Evolutionary conservation across 2,797 vertebrate genomes (phyloP).

Genomic region (Ptychadena robeensis): DNA sequence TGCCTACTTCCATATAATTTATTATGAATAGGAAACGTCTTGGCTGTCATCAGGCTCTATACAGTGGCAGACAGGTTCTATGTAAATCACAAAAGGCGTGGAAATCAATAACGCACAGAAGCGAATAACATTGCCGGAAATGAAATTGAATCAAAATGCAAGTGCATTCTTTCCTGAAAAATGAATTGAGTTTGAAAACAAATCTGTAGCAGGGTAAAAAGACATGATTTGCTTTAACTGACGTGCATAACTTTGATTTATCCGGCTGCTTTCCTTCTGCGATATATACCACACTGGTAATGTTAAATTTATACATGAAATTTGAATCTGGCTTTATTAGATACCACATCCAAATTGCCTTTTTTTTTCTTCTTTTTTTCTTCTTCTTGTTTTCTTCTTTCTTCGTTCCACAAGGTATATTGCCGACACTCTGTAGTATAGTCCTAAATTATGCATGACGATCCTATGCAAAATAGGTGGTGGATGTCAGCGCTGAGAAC

Average conservation of each 20-base stretch:
- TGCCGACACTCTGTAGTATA: constrained; percentile 37
- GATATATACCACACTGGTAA: constrained; percentile 41
- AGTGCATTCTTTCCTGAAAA: constrained; percentile 54
- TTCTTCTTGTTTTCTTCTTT: neutral
- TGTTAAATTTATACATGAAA: constrained; percentile 63
- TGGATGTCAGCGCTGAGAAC: constrained; percentile 40
- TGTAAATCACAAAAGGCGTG: constrained; percentile 52
- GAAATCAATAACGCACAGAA: constrained; percentile 52
- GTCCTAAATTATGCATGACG: constrained; percentile 60
- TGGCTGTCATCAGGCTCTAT: neutral
- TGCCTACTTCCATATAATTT: neutral
- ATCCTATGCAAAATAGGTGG: constrained; percentile 52
- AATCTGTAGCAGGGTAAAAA: constrained; percentile 52
- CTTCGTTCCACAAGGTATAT: constrained; percentile 29
- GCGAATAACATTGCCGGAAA: constrained; percentile 43
- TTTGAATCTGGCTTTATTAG: constrained; percentile 57
- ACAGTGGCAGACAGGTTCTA: constrained; percentile 1
- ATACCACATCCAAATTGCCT: constrained; percentile 46
- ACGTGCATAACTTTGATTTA: constrained; percentile 59
- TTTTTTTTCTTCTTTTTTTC: constrained; percentile 7
- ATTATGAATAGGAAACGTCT: neutral
- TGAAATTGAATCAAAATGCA: constrained; percentile 59
- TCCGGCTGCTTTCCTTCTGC: constrained; percentile 27
- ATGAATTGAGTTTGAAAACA: constrained; percentile 61
- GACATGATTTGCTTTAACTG: constrained; percentile 61